Conservation (phyloP, 2,888 invertebrate genomes). For the Orthosia gothica region DNA sequence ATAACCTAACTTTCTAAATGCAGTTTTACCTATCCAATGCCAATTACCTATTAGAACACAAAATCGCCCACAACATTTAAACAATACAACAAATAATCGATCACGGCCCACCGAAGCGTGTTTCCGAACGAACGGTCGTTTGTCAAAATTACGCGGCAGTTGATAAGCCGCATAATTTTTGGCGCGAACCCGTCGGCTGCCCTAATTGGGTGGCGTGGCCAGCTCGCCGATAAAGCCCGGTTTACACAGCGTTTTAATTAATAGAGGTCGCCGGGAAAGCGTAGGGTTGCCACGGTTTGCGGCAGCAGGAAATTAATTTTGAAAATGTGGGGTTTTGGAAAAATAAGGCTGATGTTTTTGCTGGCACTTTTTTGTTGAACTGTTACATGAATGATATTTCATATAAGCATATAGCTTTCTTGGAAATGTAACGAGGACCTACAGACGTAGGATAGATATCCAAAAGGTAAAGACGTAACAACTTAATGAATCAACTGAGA, state of each 20-base stretch:
- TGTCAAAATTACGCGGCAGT: constrained; percentile 88
- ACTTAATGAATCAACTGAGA: too few relatives aligned
- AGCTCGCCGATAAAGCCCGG: constrained; percentile 88
- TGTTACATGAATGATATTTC: too few relatives aligned
- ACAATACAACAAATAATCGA: constrained; percentile 80
- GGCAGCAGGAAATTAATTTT: constrained; percentile 20
- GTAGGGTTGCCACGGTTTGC: constrained; percentile 72
- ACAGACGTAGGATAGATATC: not conserved
- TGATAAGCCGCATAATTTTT: constrained; percentile 91
- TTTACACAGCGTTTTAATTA: constrained; percentile 91
- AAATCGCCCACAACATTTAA: constrained; percentile 62
- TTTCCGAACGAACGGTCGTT: constrained; percentile 83
- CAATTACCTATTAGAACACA: constrained; percentile 45
- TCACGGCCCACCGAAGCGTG: constrained; percentile 80
- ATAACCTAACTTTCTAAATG: not conserved
- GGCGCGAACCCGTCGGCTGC: constrained; percentile 82
- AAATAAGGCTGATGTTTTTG: not conserved
- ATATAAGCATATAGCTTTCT: not conserved
- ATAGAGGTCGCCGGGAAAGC: constrained; percentile 86
- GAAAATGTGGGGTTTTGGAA: not conserved
- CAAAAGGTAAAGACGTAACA: not conserved
- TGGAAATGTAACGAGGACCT: not conserved
- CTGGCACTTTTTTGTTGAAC: not conserved
- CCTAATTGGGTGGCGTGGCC: constrained; percentile 88
- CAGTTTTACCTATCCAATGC: constrained; percentile 4